Evolutionary conservation across 1,140 invertebrate genomes (phyloP).

Genomic region (Drosophila malerkotliana): DNA sequence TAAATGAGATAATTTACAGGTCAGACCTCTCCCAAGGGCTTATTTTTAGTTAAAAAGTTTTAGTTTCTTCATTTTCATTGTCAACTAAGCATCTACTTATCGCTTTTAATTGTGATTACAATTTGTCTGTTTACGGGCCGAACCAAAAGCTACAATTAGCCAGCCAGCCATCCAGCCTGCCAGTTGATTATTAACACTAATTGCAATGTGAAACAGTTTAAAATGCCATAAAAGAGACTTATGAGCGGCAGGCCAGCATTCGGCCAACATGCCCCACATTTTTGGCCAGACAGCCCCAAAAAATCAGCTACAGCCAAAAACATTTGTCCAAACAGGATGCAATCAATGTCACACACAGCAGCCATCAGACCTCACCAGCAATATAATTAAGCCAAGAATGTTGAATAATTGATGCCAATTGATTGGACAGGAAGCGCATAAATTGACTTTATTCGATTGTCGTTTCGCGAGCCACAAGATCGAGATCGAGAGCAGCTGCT

Average conservation of each 20-base stretch:
- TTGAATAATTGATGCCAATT: constrained; percentile 49
- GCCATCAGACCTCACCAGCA: constrained; percentile 18
- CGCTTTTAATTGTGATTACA: constrained; percentile 60
- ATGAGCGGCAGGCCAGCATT: constrained; percentile 23
- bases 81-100: constrained; percentile 51
- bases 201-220: constrained; percentile 56
- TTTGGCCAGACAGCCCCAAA: constrained; percentile 28
- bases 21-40: constrained; percentile 6
- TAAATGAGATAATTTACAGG: not conserved
- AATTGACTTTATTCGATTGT: constrained; percentile 36
- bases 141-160: constrained; percentile 42
- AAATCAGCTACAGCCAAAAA: constrained; percentile 41
- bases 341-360: constrained; percentile 41
- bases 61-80: constrained; percentile 49
- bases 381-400: constrained; percentile 49
- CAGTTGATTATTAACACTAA: constrained; percentile 45
- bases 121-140: constrained; percentile 28
- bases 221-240: constrained; percentile 56
- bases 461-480: too few relatives aligned
- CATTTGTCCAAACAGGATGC: constrained; percentile 52
- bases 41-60: too few relatives aligned
- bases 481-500: not conserved
- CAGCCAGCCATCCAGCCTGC: not conserved
- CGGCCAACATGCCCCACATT: constrained; percentile 41
- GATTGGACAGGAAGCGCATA: constrained; percentile 70